Percentiles rank a stretch among this genome's conserved stretches.
Evolutionary conservation across 2,888 invertebrate genomes (phyloP).

Genomic region (Rotaria magnacalcarata): DNA sequence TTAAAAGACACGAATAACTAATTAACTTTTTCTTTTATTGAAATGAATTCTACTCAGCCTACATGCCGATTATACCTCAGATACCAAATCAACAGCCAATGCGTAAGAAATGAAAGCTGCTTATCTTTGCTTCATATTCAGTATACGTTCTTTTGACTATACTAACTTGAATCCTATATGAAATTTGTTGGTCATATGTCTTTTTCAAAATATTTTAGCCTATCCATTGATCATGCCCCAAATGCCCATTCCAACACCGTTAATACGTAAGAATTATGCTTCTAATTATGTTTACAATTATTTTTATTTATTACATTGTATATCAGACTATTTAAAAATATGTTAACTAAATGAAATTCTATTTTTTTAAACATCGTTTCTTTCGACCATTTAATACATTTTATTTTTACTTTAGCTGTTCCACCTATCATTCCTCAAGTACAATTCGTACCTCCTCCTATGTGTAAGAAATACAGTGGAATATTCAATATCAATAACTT

Average conservation of each 20-base stretch:
- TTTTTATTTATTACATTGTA: neutral
- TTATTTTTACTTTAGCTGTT: neutral
- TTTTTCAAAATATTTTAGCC: neutral
- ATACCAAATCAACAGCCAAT: neutral
- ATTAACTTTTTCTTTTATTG: neutral
- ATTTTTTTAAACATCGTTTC: neutral
- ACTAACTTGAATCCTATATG: neutral
- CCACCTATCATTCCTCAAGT: neutral
- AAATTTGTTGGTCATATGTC: neutral
- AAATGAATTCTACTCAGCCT: neutral
- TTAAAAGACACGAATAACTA: neutral
- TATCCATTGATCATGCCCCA: neutral
- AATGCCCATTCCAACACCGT: neutral
- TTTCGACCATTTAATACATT: neutral
- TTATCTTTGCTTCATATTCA: neutral
- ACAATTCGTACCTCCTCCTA: neutral
- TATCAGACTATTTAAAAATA: neutral
- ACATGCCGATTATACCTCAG: neutral
- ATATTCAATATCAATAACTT: neutral
- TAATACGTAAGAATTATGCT: neutral
- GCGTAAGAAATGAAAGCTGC: neutral
- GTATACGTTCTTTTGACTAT: neutral
- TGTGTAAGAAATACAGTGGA: neutral
- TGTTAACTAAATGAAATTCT: neutral
- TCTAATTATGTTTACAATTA: neutral